A percentile compares a stretch with the other conserved stretches of the same genome.
These are phyloP conservation scores for Endomychus coccineus DNA, from an alignment of 2,888 invertebrate species.

Conservation along the genomic window DNA sequence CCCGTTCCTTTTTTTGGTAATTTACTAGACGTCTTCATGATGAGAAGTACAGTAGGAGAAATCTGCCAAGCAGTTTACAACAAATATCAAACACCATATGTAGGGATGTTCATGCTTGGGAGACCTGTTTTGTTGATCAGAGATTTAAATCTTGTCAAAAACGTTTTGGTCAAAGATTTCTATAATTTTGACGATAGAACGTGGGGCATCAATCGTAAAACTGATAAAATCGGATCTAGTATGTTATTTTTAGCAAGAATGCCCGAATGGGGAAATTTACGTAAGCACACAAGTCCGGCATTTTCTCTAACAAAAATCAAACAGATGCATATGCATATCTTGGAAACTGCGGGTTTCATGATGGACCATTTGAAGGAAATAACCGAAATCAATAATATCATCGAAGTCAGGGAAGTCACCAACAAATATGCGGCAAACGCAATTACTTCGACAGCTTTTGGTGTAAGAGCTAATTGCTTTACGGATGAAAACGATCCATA, in stretches of 20 bases:
- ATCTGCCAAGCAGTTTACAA: constrained; percentile 11
- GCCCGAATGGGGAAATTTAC: constrained; percentile 46
- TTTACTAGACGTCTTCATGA: constrained; percentile 34
- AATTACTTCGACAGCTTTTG: constrained; percentile 20
- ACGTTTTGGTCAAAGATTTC: constrained; percentile 42
- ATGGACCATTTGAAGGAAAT: background rate
- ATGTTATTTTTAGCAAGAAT: constrained; percentile 42
- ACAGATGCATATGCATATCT: constrained; percentile 43
- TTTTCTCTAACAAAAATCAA: constrained; percentile 48
- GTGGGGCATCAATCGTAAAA: constrained; percentile 39
- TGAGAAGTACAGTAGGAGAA: constrained; percentile 31
- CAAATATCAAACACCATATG: constrained; percentile 26
- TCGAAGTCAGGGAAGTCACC: constrained; percentile 17
- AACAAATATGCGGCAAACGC: constrained; percentile 18
- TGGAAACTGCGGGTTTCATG: constrained; percentile 36
- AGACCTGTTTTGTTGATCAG: constrained; percentile 41
- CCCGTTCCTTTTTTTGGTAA: constrained; percentile 43
- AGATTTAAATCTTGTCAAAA: constrained; percentile 42
- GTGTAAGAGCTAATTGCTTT: constrained; percentile 22
- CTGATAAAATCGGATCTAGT: constrained; percentile 37
- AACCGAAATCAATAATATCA: background rate
- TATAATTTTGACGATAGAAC: constrained; percentile 43
- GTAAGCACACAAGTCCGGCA: constrained; percentile 46
- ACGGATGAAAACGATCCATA: constrained; percentile 19
- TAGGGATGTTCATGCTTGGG: constrained; percentile 44